Percentiles rank a stretch among this genome's conserved stretches.
These are phyloP conservation scores for Thomomys bottae DNA, from an alignment of 2,113 vertebrate species.

Conservation along the genomic window DNA sequence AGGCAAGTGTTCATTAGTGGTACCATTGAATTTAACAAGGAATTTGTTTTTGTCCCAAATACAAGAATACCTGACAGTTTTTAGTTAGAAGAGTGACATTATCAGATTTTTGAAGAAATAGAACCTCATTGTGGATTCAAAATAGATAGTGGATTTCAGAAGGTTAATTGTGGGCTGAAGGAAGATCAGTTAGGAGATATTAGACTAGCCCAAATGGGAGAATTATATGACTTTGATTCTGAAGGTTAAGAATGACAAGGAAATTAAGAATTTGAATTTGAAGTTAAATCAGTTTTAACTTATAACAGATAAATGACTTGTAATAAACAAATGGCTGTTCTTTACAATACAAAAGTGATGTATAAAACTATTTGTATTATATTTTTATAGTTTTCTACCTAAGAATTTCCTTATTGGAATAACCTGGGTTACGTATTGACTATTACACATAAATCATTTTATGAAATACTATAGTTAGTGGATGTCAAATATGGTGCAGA, in stretches of 20 bases:
- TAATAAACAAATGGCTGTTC: neutral
- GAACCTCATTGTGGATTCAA: neutral
- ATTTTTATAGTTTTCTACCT: neutral
- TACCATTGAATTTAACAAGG: neutral
- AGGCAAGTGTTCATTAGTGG: neutral
- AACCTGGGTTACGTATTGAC: neutral
- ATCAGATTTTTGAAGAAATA: neutral
- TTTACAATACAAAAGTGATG: neutral
- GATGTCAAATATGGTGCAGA: neutral
- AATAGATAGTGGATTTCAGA: slow-evolving; percentile 19
- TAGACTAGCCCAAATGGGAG: neutral
- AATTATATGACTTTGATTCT: slow-evolving; percentile 9
- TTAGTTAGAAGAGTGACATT: neutral
- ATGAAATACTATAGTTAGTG: slow-evolving; percentile 8
- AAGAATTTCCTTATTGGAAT: neutral
- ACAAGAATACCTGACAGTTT: neutral
- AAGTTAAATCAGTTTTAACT: neutral
- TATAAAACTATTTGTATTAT: neutral
- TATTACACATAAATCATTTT: neutral
- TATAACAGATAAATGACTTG: neutral
- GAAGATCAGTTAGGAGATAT: slow-evolving; percentile 8
- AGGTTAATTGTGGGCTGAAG: neutral
- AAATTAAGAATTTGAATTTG: neutral
- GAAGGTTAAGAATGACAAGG: slow-evolving; percentile 19
- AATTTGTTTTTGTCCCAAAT: neutral